These are phyloP conservation scores for Phaonia tiefii DNA, from an alignment of 2,888 invertebrate genomes.

Conservation along the genomic window DNA sequence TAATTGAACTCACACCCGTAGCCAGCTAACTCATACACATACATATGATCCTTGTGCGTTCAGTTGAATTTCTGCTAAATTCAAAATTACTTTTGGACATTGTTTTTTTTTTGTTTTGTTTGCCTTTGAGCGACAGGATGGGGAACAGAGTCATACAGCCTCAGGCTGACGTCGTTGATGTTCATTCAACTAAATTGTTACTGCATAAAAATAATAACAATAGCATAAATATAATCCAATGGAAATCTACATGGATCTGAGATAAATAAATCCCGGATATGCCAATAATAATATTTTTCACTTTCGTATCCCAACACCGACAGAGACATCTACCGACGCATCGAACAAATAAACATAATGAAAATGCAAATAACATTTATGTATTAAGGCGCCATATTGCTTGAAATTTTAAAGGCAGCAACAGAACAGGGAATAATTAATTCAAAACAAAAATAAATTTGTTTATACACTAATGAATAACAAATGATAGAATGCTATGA, in stretches of 20 bases:
- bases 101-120: too few relatives aligned
- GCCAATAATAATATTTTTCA: conserved; percentile 50
- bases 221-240: neutral
- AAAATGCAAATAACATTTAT: conserved; percentile 1
- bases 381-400: neutral
- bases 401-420: neutral
- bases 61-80: too few relatives aligned
- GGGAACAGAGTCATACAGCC: neutral
- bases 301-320: neutral
- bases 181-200: too few relatives aligned
- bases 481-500: conserved; percentile 8
- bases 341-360: conserved; percentile 9
- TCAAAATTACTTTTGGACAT: too few relatives aligned
- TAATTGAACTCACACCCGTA: too few relatives aligned
- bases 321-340: neutral
- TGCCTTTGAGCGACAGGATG: neutral
- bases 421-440: neutral
- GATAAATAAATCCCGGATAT: conserved; percentile 58
- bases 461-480: neutral
- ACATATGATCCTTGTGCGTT: too few relatives aligned
- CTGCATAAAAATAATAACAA: too few relatives aligned
- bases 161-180: neutral
- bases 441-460: neutral
- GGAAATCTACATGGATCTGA: neutral
- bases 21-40: too few relatives aligned